Evolutionary conservation across 2,113 vertebrate genomes (phyloP), one percentile per base, ranked within the genome.

Genomic region (Chaenocephalus aceratus): DNA sequence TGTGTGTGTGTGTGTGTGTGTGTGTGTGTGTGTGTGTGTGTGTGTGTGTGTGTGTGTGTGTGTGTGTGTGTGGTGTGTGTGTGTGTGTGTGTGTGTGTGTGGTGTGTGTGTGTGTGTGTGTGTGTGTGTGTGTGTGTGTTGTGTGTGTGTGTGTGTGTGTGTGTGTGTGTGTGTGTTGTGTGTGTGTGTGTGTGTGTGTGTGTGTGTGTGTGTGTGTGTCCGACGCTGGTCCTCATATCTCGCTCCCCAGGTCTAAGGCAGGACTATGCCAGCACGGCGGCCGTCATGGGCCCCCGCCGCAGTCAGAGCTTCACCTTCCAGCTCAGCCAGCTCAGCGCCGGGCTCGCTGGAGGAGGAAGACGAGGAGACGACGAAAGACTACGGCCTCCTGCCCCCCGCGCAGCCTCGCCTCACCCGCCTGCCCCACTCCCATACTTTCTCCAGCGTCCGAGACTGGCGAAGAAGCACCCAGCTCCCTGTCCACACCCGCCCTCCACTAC

Each of bases 381-480:
- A 95, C 84, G 97, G 95, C 64, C 95, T 96, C 72, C 88, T 97
- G 52, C 97, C 97, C 0, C 97, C 96, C 26, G 96, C 97, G 0
- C 96, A 96, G 89, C 96, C 95, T 0, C 95, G 96, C 53, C 96
- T 97, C 86, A 96, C 96, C 30, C 96, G 96, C 61, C 95, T 97
- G 66, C 93, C 96, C 54, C 97, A 97, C 85, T 97, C 96, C 82
- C 97, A 97, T 94, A 98, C 96, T 88, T 98, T 99, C 90, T 97
- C 96, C 93, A 97, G 96, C 94, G 94, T 97, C 65, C 94, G 96
- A 70, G 97, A 98, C 77, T 97, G 96, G 93, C 95, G 93, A 81
- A 95, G 93, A 91, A 96, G 95, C 88, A 87, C 77, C 77, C 86
- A 95, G 96, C 15, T 90, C 90, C 44, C 88, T 86, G 62, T 75